These are phyloP conservation scores for Hypotaenidia philippensis DNA, from an alignment of 2,797 vertebrate genomes.

Conservation along the genomic window DNA sequence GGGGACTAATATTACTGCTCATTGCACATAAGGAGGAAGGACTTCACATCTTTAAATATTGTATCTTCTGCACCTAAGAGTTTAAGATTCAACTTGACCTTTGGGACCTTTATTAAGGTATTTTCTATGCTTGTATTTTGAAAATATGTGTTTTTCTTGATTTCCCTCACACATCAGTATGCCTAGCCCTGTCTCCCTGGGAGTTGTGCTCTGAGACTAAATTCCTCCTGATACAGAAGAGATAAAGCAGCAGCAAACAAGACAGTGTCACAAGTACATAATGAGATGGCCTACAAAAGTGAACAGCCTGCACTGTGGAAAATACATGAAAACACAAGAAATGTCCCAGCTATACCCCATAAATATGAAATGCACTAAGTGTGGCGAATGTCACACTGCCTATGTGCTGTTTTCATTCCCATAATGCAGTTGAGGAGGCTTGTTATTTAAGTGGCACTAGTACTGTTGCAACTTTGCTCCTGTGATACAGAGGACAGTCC, in stretches of 20 bases:
- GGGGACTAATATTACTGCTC: neutral
- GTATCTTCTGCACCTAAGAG: neutral
- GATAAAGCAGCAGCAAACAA: neutral
- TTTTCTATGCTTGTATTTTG: neutral
- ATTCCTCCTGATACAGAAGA: neutral
- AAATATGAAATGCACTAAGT: neutral
- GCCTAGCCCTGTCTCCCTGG: neutral
- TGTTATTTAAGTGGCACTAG: neutral
- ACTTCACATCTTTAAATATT: neutral
- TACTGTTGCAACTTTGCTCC: neutral
- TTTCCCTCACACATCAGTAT: neutral
- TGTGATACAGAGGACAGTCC: neutral
- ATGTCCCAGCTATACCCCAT: neutral
- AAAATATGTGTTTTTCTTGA: neutral
- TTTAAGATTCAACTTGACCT: neutral
- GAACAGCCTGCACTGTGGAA: neutral
- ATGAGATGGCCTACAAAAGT: neutral
- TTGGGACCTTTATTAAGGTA: neutral
- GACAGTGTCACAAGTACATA: neutral
- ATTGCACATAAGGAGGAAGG: neutral
- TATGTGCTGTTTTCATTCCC: neutral
- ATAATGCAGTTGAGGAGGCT: neutral
- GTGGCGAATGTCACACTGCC: fast-evolving
- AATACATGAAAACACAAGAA: neutral
- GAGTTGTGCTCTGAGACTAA: neutral